Percentiles rank a stretch among this genome's conserved stretches.
These are phyloP conservation scores for Bilobella aurantiaca DNA, from an alignment of 1,140 invertebrate species.

Conservation along the genomic window DNA sequence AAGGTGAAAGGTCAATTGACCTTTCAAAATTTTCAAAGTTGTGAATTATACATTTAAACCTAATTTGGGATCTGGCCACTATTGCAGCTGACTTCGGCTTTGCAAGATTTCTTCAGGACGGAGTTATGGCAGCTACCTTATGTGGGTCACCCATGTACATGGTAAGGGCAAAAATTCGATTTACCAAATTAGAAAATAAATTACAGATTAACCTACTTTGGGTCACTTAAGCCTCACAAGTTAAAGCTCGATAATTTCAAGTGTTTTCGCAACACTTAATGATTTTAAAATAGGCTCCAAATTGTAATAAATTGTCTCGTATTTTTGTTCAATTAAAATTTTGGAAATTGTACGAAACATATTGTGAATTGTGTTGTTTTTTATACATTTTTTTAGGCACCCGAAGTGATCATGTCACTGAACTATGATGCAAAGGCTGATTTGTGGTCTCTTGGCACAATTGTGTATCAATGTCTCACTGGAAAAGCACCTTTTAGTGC, in stretches of 20 bases:
- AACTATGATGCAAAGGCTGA: slow-evolving; percentile 99
- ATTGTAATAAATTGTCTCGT: too few species aligned
- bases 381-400: slow-evolving; percentile 50
- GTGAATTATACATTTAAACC: too few species aligned
- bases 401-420: slow-evolving; percentile 98
- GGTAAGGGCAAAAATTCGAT: slow-evolving; percentile 47
- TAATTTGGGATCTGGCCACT: too few species aligned
- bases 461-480: slow-evolving; percentile 96
- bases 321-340: too few species aligned
- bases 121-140: slow-evolving; percentile 97
- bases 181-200: not conserved
- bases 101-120: slow-evolving; percentile 93
- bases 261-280: too few species aligned
- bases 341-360: too few species aligned
- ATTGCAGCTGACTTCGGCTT: slow-evolving; percentile 96
- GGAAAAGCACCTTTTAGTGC: slow-evolving; percentile 98
- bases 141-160: slow-evolving; percentile 99
- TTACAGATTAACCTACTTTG: too few species aligned
- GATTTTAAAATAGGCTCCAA: too few species aligned
- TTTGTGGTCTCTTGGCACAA: slow-evolving; percentile 96
- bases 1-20: not conserved
- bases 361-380: too few species aligned
- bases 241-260: too few species aligned
- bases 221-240: too few species aligned
- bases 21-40: too few species aligned